Evolutionary conservation across 2,797 vertebrate species (phyloP).

Genomic region (Megaceryle alcyon): DNA sequence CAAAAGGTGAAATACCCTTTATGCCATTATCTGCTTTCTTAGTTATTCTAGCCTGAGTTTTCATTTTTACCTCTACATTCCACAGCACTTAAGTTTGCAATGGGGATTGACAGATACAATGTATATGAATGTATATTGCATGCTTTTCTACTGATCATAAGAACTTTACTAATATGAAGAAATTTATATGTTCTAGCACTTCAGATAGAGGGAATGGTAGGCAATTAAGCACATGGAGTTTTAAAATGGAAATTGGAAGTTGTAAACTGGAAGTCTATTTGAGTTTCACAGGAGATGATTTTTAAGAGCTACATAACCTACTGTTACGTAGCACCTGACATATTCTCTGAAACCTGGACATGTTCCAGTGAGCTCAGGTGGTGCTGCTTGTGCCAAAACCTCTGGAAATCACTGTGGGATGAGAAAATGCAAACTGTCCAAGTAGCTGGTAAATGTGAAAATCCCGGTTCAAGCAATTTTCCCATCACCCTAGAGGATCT

Average conservation of each 20-base stretch:
- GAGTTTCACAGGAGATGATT: neutral
- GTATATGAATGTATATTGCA: neutral
- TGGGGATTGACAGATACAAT: neutral
- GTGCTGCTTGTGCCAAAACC: neutral
- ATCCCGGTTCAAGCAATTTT: neutral
- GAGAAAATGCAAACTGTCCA: neutral
- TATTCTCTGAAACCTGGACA: neutral
- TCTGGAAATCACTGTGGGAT: neutral
- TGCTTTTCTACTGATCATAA: neutral
- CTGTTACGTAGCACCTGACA: neutral
- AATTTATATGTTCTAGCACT: neutral
- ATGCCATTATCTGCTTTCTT: neutral
- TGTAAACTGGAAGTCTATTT: neutral
- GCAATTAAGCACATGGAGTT: neutral
- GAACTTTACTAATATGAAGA: neutral
- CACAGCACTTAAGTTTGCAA: neutral
- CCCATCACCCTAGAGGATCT: neutral
- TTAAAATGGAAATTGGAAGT: neutral
- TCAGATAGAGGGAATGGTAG: neutral
- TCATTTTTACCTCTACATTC: neutral
- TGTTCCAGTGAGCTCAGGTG: neutral
- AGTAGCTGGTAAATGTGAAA: neutral
- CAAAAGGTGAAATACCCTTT: constrained; percentile 27
- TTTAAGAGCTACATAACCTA: neutral
- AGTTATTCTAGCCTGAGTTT: neutral